Base-by-base conservation (phyloP, 2,888 invertebrate genomes). In the Ectemnius lituratus region DNA sequence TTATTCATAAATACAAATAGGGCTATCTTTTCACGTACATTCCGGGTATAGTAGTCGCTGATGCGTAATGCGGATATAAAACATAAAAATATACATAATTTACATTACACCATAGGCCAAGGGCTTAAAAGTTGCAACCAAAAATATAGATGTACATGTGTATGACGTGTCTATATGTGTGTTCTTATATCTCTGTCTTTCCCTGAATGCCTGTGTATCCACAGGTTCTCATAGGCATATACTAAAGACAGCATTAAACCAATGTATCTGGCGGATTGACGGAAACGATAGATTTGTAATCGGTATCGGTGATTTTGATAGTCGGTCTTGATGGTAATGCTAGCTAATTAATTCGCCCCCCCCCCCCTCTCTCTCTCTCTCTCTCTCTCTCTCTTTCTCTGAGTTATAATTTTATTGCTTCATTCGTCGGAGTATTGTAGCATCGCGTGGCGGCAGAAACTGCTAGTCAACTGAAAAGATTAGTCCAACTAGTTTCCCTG, bases 81-180 rank as follows among this genome's bases (percentile, higher is more conserved):
- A 86, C 84, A 83, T 82, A 81, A 84, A 86, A 88, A 85, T 88
- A 83, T 88, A 87, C 85, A 88, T 78, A 84, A 87, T 87, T 83
- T 87, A 87, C 85, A 88, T 28, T 81, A 37, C 11, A 37, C 11
- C 73, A 66, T 84, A 84, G 78, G 78, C 79, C 82, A 81, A 76
- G 72, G 74, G 72, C 78, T 78, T 68, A 84, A 78, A 79, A 77
- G 57, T 81, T 46, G 62, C 69, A 80, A 80, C 71, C 60, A 37
- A 79, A 78, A 83, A 83, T 68, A 71, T 76, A 69, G 37, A 8
- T 70, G 28, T 80, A 23, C 67, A 46, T 49, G 23, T 52, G 56
- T 57, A 52, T 56, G 28, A 66, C 45, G 46, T 23, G 23, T 23
- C 3, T 23, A 23, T 23, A 23, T 2, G 2, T 23, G 23, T 23